Conservation (phyloP, 2,797 vertebrate species). For the Chiloscyllium punctatum region DNA sequence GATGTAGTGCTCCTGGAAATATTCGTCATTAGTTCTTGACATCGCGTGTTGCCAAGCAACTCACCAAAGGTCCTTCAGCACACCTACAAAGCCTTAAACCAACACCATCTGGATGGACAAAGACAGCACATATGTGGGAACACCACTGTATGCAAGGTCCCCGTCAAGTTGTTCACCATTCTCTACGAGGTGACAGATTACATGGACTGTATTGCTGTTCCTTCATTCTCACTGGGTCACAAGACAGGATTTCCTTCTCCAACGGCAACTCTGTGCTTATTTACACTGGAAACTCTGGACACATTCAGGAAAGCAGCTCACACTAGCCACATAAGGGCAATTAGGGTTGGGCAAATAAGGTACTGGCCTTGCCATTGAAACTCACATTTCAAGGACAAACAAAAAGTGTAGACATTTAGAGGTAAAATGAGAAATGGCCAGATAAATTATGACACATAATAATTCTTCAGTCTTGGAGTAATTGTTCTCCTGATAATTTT, state of each 20-base stretch:
- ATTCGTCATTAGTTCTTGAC: neutral
- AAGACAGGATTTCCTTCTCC: too few species aligned
- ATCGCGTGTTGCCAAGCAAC: neutral
- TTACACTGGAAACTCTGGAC: neutral
- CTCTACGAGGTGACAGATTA: too few species aligned
- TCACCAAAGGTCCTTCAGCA: neutral
- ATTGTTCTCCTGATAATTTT: neutral
- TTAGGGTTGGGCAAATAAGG: neutral
- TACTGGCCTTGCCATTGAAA: neutral
- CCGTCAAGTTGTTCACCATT: neutral
- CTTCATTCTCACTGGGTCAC: too few species aligned
- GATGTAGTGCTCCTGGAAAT: neutral
- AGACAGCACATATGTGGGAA: neutral
- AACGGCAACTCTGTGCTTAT: neutral
- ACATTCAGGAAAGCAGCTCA: neutral
- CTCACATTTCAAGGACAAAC: neutral
- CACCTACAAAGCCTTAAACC: neutral
- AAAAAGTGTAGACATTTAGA: neutral
- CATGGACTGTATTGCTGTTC: too few species aligned
- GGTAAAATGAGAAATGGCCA: neutral
- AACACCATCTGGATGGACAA: neutral
- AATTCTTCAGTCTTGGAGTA: neutral
- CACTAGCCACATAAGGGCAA: neutral
- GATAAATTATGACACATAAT: constrained; percentile 9
- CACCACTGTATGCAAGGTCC: neutral